These are phyloP conservation scores for Eupithecia pulchellata DNA, from an alignment of 2,888 invertebrate species.

Conservation along the genomic window DNA sequence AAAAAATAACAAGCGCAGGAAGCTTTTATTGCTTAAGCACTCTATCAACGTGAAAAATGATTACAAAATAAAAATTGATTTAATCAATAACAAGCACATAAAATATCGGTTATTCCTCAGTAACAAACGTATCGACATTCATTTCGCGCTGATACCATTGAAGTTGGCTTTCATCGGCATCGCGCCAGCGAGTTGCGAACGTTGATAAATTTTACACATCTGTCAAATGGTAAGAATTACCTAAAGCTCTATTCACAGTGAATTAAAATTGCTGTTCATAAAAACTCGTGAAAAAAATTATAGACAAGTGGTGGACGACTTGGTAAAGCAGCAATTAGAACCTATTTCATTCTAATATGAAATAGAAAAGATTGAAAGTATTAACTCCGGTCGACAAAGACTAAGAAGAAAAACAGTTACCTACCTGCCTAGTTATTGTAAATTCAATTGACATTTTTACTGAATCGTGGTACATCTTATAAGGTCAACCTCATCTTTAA, in stretches of 20 bases:
- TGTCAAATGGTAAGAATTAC: conserved; percentile 67
- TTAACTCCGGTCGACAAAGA: background rate
- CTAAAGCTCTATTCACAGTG: conserved; percentile 30
- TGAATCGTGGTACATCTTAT: background rate
- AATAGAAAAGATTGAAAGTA: background rate
- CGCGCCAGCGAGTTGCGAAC: conserved; percentile 58
- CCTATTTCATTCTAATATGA: background rate
- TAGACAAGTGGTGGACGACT: background rate
- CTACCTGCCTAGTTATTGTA: too few relatives aligned
- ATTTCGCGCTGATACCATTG: conserved; percentile 63
- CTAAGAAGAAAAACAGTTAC: background rate
- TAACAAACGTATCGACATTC: conserved; percentile 65
- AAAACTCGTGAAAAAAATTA: background rate
- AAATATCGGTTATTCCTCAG: conserved; percentile 43
- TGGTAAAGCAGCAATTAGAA: background rate
- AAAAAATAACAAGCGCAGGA: background rate
- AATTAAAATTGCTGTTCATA: background rate
- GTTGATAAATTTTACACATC: conserved; percentile 74
- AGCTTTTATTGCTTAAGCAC: background rate
- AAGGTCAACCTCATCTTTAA: background rate
- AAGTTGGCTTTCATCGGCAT: conserved; percentile 64
- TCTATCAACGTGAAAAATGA: conserved; percentile 1
- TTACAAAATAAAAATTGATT: conserved; percentile 35
- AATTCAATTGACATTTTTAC: background rate
- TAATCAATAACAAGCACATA: conserved; percentile 45